These are phyloP conservation scores for Palythoa heliodiscus DNA, from an alignment of 92 coral and sea anemone species.

Conservation along the genomic window DNA sequence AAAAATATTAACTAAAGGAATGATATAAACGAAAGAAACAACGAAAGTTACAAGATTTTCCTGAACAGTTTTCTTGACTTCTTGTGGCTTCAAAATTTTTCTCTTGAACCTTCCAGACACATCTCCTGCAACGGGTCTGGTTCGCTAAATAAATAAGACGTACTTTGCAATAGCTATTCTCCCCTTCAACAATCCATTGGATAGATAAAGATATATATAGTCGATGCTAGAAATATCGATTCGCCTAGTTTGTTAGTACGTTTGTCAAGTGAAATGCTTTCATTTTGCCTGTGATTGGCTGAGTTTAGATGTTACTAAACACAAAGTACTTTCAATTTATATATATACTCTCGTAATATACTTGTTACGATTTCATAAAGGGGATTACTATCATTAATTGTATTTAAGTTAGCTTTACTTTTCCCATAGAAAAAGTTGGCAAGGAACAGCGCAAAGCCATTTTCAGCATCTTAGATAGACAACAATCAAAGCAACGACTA, in stretches of 20 bases:
- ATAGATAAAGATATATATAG: neutral
- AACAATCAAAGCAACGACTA: neutral
- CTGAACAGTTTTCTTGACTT: neutral
- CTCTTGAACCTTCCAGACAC: neutral
- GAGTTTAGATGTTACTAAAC: neutral
- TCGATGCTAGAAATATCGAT: neutral
- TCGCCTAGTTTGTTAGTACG: neutral
- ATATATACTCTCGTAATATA: neutral
- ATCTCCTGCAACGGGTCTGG: neutral
- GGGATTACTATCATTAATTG: neutral
- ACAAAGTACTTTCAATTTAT: neutral
- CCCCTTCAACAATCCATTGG: neutral
- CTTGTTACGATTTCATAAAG: neutral
- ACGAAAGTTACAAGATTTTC: neutral
- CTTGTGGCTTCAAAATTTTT: neutral
- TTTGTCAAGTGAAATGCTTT: neutral
- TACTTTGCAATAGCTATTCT: too few relatives aligned
- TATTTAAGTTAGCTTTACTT: neutral
- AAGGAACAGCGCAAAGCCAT: constrained; percentile 3
- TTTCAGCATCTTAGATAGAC: constrained; percentile 11
- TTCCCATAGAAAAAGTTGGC: neutral
- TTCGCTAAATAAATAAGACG: neutral
- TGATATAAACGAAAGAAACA: neutral
- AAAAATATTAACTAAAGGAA: neutral
- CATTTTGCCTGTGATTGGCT: neutral